Evolutionary conservation across 2,113 vertebrate species (phyloP).

Genomic region (Alosa alosa): DNA sequence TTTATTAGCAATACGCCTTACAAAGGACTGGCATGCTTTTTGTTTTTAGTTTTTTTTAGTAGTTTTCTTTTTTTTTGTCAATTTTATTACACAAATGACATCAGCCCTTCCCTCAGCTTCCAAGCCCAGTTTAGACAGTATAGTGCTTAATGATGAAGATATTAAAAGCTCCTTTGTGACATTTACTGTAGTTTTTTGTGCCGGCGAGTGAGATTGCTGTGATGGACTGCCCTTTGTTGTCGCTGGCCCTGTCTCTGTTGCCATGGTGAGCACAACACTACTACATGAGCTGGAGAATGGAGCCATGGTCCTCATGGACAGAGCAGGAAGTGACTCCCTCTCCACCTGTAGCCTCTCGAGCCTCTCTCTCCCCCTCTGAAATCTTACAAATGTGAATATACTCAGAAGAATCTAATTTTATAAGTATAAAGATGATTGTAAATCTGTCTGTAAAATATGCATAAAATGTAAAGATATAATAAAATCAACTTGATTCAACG

Average conservation of each 20-base stretch:
- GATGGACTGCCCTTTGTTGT: not conserved
- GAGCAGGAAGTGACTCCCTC: not conserved
- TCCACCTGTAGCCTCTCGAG: not conserved
- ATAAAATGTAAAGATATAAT: conserved; percentile 63
- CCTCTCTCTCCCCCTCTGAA: conserved; percentile 34
- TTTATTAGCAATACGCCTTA: conserved; percentile 38
- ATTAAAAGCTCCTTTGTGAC: not conserved
- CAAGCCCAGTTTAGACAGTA: not conserved
- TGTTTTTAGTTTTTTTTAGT: conserved; percentile 26
- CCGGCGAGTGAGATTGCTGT: not conserved
- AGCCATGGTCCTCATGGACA: not conserved
- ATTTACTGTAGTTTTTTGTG: conserved; percentile 1
- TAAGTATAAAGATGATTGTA: conserved; percentile 60
- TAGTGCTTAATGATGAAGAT: not conserved
- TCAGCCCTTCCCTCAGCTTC: not conserved
- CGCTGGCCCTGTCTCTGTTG: not conserved
- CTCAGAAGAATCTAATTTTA: conserved; percentile 67
- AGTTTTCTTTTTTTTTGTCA: not conserved
- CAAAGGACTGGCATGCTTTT: conserved; percentile 29
- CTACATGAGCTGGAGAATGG: not conserved
- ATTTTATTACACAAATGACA: not conserved
- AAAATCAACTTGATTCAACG: conserved; percentile 47
- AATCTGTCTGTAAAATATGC: conserved; percentile 60
- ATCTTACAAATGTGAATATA: conserved; percentile 68
- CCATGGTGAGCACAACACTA: not conserved